These are phyloP conservation scores for Himantopus leucocephalus DNA, from an alignment of 2,113 vertebrate species.

Conservation along the genomic window DNA sequence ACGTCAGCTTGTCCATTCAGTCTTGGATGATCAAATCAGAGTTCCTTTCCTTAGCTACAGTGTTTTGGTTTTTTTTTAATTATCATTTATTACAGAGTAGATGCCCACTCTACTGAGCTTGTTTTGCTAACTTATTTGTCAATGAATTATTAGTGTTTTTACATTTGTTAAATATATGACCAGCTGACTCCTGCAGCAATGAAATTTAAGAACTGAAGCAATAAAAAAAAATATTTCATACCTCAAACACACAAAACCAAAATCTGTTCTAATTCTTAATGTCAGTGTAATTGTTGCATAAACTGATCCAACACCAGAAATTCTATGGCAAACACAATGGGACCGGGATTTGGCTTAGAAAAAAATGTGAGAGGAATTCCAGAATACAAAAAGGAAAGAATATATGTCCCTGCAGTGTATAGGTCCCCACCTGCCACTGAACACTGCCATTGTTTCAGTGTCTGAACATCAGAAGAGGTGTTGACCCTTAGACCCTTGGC, in stretches of 20 bases:
- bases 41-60: neutral
- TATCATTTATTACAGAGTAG: neutral
- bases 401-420: neutral
- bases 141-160: neutral
- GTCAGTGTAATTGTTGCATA: neutral
- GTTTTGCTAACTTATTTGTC: neutral
- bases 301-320: neutral
- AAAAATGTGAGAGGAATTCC: neutral
- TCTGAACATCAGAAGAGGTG: neutral
- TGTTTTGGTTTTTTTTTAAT: neutral
- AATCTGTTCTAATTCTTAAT: neutral
- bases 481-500: neutral
- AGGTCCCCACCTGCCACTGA: neutral
- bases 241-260: fast-evolving
- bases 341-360: neutral
- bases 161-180: neutral
- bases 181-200: neutral
- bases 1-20: neutral
- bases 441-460: neutral
- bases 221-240: neutral
- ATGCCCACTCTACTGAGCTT: neutral
- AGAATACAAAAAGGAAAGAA: neutral
- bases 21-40: neutral
- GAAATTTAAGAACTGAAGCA: neutral
- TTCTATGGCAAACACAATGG: neutral